Base-by-base conservation (phyloP, 1,140 invertebrate species). In the Streblospio benedicti region DNA sequence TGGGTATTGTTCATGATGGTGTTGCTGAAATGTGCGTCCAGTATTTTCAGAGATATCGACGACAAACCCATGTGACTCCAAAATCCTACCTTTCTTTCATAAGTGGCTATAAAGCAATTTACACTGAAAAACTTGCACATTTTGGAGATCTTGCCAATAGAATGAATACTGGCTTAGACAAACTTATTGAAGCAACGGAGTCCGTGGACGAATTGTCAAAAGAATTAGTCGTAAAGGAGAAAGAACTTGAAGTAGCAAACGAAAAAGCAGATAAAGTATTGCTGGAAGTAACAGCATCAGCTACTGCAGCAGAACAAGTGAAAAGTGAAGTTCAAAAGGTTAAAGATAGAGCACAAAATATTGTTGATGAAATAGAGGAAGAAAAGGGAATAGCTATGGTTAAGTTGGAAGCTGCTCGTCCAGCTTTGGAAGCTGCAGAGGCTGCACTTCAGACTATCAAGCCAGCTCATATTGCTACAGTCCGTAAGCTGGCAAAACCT, bases 21-120 rank as follows among this genome's bases (percentile, higher is more conserved):
- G 93, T 97, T 6, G 86, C 93, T n/a, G 82, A 84, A 71, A 90
- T 86, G 35, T 96, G 92, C 28, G 71, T 80, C 0, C 90, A 93
- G 73, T 97, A 97, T 77, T 97, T 94, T 71, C 90, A 93, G 80
- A 85, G 91, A 83, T 84, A 69, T 71, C 84, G 93, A 30, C 82
- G 93, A 65, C 87, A 92, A 0, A 93, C 92, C 49, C 92, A 97
- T 77, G 94, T 97, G 4, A 97, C 94, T 18, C 93, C 93, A 6
- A 97, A 97, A 78, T 97, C 93, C 0, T 97, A 95, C 76, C 76
- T 97, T 14, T 94, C 93, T 69, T 97, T 97, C 75, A 90, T 97
- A 57, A 87, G 87, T 49, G 91, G 91, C 25, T 97, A 97, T 72
- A 96, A 96, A 80, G 88, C 86, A 53, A 91, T 97, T 63, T 97